Evolutionary conservation across 2,113 vertebrate species (phyloP), one percentile per base, ranked within the genome.

Genomic region (Chionodraco myersi): DNA sequence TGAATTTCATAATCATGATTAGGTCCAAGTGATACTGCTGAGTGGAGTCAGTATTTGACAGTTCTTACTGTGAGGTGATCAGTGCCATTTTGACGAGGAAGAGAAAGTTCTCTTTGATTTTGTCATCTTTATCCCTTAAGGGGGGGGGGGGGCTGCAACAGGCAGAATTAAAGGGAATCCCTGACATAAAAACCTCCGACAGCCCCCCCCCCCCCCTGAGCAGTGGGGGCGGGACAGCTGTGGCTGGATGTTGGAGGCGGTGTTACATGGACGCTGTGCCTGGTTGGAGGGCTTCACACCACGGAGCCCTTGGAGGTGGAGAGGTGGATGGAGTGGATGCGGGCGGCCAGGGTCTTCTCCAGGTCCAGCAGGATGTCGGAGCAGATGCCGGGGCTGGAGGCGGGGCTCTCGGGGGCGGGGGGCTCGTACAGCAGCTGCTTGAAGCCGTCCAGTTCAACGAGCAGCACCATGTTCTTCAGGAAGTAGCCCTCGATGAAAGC

Each of bases 321-420:
- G 83, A 99, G 96, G 93, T 99, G 98, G 91, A 99, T 99, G 70
- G 98, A 99, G 90, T 97, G 97, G 94, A 99, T 97, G 90, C 98
- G 95, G 58, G 95, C 91, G 88, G 96, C 97, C 94, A 99, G 96
- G 87, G 97, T 99, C 93, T 96, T 97, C 96, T 99, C 97, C 89
- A 99, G 96, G 93, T 99, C 97, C 2, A 93, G 95, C 34, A 99
- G 96, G 87, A 99, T 95, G 76, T 98, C 96, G 36, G 90, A 85
- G 81, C 88, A 86, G 79, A 85, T 84, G 63, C 85, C 86, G 1
- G 93, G 90, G 77, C 88, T 88, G 81, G 89, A 86, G 2, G 23
- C 95, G 0, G 96, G 93, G 4, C 96, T 96, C 76, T 98, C 97
- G 0, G 96, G 92, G 0, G 96, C 56, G 0, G 82, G 94, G 51